Evolutionary conservation across 2,113 vertebrate species (phyloP).

Genomic region (Calidris pugnax): DNA sequence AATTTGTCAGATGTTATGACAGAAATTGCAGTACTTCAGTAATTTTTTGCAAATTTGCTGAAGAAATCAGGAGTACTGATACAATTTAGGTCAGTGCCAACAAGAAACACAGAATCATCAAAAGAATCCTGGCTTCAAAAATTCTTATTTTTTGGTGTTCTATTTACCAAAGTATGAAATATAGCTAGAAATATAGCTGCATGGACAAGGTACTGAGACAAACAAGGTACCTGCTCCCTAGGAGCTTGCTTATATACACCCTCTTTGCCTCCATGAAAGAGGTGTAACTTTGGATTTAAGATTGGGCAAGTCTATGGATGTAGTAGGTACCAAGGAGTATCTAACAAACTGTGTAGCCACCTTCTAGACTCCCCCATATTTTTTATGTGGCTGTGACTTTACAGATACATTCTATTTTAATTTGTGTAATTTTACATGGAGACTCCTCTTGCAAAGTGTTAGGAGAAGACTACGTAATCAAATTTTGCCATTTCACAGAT

Average conservation of each 20-base stretch:
- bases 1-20: constrained; percentile 35
- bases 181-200: neutral
- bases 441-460: neutral
- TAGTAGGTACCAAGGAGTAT: neutral
- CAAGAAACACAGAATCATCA: neutral
- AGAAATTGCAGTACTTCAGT: constrained; percentile 42
- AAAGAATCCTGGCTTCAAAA: neutral
- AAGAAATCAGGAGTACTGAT: neutral
- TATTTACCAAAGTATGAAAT: neutral
- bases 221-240: neutral
- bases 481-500: neutral
- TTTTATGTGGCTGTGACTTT: neutral
- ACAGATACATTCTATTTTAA: neutral
- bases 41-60: neutral
- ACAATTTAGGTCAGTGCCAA: constrained; percentile 8
- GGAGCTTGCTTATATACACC: neutral
- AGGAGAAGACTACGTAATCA: neutral
- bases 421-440: neutral
- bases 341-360: neutral
- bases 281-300: neutral
- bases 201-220: neutral
- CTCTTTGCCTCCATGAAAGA: neutral
- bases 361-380: neutral
- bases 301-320: fast-evolving
- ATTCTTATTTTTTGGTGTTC: neutral